phyloP scores from a whole-genome alignment of 2,797 vertebrate species.

The Erethizon dorsatum region DNA sequence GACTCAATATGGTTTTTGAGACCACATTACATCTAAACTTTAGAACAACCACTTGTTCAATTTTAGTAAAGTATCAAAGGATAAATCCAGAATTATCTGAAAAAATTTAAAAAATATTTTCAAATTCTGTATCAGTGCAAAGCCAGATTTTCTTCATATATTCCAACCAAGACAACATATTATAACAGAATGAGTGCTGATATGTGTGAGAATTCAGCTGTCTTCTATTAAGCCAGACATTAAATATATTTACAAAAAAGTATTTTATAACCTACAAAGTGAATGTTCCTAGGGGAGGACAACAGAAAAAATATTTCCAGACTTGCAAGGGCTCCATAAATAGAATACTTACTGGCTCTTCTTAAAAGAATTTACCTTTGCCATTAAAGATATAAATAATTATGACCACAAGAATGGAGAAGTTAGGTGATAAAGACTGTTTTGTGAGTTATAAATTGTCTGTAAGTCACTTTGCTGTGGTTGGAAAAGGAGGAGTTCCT shows the following conservation, averaged over 20 bases:
- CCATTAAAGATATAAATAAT: not conserved
- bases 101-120: not conserved
- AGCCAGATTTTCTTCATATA: not conserved
- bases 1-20: too few species aligned
- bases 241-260: not conserved
- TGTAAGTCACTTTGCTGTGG: conserved; percentile 19
- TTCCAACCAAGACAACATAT: not conserved
- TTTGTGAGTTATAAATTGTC: conserved; percentile 42
- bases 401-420: not conserved
- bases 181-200: not conserved
- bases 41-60: not conserved
- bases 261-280: not conserved
- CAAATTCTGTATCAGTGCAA: not conserved
- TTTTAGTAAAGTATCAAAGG: not conserved
- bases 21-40: not conserved
- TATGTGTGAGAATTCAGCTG: not conserved
- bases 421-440: not conserved
- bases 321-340: not conserved
- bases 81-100: not conserved
- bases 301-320: not conserved
- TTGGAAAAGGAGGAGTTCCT: not conserved
- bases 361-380: not conserved
- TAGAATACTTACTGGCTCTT: not conserved
- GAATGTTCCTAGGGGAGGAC: not conserved
- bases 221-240: not conserved